Conservation (phyloP, 2,797 vertebrate species). For the Syngnathus acus region DNA sequence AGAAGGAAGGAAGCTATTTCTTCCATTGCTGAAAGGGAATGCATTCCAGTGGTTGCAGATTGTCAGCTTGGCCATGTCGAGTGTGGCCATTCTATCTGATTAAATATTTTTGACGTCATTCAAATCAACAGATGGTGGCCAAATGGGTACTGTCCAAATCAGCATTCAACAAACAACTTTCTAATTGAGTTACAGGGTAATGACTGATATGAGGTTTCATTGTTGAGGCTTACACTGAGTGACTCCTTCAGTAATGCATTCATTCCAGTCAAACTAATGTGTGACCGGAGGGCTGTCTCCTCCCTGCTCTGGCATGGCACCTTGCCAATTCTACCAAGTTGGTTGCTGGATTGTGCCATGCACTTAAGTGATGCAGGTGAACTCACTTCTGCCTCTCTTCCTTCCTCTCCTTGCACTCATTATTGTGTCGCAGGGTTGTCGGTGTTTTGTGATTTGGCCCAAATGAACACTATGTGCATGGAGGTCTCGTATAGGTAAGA, state of each 20-base stretch:
- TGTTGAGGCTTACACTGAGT: constrained; percentile 45
- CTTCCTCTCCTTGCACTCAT: not conserved
- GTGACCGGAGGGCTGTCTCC: not conserved
- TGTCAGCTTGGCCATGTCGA: constrained; percentile 41
- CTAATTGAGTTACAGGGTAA: constrained; percentile 38
- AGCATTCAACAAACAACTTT: constrained; percentile 19
- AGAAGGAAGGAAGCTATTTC: constrained; percentile 62
- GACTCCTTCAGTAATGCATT: constrained; percentile 35
- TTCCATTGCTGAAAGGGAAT: constrained; percentile 39
- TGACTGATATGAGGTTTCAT: constrained; percentile 33
- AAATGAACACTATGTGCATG: too few relatives aligned
- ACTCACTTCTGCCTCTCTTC: not conserved
- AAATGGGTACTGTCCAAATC: constrained; percentile 46
- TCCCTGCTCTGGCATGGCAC: not conserved
- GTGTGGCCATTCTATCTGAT: constrained; percentile 59
- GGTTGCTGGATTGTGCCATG: not conserved
- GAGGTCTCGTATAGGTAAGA: too few relatives aligned
- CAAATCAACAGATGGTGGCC: constrained; percentile 41
- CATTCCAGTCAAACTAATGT: constrained; percentile 39
- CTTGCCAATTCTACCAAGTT: not conserved
- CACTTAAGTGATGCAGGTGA: not conserved
- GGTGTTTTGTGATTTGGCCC: not conserved
- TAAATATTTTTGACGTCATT: constrained; percentile 58
- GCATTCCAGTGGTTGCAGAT: constrained; percentile 41
- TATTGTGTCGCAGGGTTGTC: not conserved